Evolutionary conservation across 2,888 invertebrate genomes (phyloP).

Genomic region (Xanthorhoe spadicearia): DNA sequence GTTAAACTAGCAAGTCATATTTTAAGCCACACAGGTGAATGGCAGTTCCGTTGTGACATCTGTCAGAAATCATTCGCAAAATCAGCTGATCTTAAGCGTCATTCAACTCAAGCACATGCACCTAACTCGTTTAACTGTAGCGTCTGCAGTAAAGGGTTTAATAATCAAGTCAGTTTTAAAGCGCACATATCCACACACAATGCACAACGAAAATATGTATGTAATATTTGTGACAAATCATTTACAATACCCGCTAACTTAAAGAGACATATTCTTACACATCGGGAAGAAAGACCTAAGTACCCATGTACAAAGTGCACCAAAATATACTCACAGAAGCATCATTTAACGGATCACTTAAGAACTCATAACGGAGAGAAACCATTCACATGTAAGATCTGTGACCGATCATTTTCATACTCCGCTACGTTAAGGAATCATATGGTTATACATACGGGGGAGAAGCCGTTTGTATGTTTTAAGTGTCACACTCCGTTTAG

Average conservation of each 20-base stretch:
- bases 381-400: background rate
- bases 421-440: background rate
- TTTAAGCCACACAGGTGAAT: background rate
- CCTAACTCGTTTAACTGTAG: background rate
- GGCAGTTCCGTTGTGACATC: background rate
- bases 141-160: background rate
- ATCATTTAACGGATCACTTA: background rate
- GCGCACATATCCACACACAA: background rate
- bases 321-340: background rate
- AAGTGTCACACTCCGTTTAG: background rate
- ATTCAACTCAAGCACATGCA: background rate
- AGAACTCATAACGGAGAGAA: background rate
- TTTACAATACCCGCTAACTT: background rate
- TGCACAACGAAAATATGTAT: background rate
- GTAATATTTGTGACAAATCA: background rate
- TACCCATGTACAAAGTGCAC: background rate
- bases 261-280: background rate
- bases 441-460: conserved; percentile 4
- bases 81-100: background rate
- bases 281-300: background rate
- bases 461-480: background rate
- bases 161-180: background rate
- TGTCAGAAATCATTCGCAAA: background rate
- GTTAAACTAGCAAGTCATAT: background rate
- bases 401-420: background rate